A percentile compares a stretch with the other conserved stretches of the same genome.
Evolutionary conservation across 2,888 invertebrate genomes (phyloP).

Genomic region (Drosophila crucigera): DNA sequence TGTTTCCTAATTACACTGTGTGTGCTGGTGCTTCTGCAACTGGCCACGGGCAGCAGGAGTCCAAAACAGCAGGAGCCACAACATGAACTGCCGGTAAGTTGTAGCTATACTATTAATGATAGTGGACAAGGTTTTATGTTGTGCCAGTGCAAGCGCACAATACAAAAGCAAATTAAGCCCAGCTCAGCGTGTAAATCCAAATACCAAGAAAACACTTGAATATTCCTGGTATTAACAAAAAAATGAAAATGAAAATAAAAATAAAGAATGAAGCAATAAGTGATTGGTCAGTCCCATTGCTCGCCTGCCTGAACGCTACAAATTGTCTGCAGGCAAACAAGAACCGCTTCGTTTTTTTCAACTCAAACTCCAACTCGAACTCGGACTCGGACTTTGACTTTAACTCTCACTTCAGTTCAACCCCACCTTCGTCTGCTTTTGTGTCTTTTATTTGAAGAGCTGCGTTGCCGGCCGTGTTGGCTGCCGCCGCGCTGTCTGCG

Average conservation of each 20-base stretch:
- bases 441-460: constrained; percentile 30
- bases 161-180: constrained; percentile 4
- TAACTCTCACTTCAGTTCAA: constrained; percentile 7
- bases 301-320: constrained; percentile 52
- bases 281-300: constrained; percentile 37
- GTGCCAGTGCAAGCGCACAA: background rate
- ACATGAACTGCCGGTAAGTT: constrained; percentile 74
- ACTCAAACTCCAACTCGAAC: constrained; percentile 15
- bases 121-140: background rate
- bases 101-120: constrained; percentile 1
- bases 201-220: constrained; percentile 84
- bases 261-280: constrained; percentile 26
- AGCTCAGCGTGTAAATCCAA: constrained; percentile 72
- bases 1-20: constrained; percentile 50
- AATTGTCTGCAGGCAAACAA: constrained; percentile 69
- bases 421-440: background rate
- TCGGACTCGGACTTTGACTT: constrained; percentile 44
- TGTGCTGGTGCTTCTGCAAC: constrained; percentile 51
- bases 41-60: constrained; percentile 39
- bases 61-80: constrained; percentile 42
- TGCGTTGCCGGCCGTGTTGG: constrained; percentile 31
- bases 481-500: constrained; percentile 75
- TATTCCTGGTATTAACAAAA: constrained; percentile 82
- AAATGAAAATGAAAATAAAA: background rate
- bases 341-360: constrained; percentile 6